Percentiles rank a stretch among this genome's conserved stretches.
Evolutionary conservation across 1,140 invertebrate genomes (phyloP).

Genomic region (Alviniconcha marisindica): DNA sequence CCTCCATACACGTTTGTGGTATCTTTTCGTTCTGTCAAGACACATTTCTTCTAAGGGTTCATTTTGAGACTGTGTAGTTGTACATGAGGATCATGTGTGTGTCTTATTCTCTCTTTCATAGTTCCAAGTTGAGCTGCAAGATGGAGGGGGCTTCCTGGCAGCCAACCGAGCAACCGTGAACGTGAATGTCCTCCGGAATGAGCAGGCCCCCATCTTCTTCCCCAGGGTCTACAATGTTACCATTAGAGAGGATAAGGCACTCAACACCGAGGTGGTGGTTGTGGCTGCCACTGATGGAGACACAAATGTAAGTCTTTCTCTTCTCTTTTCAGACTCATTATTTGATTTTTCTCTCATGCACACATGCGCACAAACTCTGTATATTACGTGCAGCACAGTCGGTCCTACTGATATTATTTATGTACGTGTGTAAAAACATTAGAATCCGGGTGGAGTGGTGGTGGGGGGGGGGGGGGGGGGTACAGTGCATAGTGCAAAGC

Average conservation of each 20-base stretch:
- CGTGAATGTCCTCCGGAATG: slow-evolving; percentile 54
- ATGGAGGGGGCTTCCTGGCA: slow-evolving; percentile 38
- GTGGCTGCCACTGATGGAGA: slow-evolving; percentile 53
- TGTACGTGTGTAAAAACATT: no score
- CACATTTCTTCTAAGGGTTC: no score
- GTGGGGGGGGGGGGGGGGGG: no score
- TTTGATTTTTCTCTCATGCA: background rate
- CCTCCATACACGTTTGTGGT: no score
- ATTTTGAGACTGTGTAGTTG: no score
- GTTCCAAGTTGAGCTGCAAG: slow-evolving; percentile 36
- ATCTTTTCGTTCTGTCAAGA: no score
- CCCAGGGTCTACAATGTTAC: slow-evolving; percentile 42
- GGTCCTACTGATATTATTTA: no score
- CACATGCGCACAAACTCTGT: no score
- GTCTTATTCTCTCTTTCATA: background rate
- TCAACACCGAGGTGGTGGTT: slow-evolving; percentile 33
- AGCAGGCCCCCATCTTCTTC: slow-evolving; percentile 51
- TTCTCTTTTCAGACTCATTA: background rate
- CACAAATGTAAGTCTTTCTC: background rate
- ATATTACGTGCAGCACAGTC: no score
- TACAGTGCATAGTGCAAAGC: no score
- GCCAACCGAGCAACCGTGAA: slow-evolving; percentile 49
- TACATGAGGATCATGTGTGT: no score
- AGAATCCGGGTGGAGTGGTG: no score
- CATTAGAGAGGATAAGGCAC: slow-evolving; percentile 39